Percentiles rank a stretch among this genome's conserved stretches.
phyloP scores from a whole-genome alignment of 1,140 invertebrate species.

The Drosophila tsacasi region DNA sequence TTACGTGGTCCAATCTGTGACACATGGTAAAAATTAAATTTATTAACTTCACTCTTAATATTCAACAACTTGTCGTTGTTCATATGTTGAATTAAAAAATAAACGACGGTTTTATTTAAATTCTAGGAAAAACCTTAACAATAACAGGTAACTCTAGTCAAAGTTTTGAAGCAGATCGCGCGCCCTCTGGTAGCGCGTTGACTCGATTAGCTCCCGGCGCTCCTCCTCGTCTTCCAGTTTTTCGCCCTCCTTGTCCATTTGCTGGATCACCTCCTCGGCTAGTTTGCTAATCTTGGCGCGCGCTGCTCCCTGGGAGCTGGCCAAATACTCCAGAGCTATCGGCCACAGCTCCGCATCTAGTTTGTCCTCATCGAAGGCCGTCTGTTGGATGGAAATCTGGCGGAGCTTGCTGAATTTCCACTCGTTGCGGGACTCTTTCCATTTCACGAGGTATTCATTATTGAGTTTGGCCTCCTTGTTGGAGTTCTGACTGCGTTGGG shows the following conservation, averaged over 20 bases:
- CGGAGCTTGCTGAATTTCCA: constrained; percentile 93
- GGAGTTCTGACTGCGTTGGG: constrained; percentile 58
- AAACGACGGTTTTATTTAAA: constrained; percentile 14
- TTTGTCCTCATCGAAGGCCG: constrained; percentile 87
- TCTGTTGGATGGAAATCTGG: constrained; percentile 90
- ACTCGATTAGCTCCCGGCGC: constrained; percentile 77
- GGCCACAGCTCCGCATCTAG: constrained; percentile 88
- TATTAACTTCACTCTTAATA: background rate
- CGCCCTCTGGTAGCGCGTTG: constrained; percentile 86
- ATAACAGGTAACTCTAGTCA: constrained; percentile 37
- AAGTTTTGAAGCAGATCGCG: constrained; percentile 86
- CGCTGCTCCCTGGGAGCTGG: constrained; percentile 88
- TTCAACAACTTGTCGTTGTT: background rate
- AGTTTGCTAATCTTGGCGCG: constrained; percentile 87
- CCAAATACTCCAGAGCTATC: constrained; percentile 89
- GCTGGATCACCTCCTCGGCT: constrained; percentile 88
- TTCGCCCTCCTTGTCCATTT: constrained; percentile 87
- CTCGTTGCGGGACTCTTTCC: constrained; percentile 89
- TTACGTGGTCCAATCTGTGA: background rate
- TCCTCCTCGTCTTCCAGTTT: constrained; percentile 69
- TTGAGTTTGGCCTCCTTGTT: constrained; percentile 83
- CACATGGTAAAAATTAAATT: background rate
- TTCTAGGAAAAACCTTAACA: constrained; percentile 51
- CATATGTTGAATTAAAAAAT: background rate
- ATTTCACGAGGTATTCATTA: constrained; percentile 88